These are phyloP conservation scores for Choristoneura fumiferana DNA, from an alignment of 1,140 invertebrate genomes.

Conservation along the genomic window DNA sequence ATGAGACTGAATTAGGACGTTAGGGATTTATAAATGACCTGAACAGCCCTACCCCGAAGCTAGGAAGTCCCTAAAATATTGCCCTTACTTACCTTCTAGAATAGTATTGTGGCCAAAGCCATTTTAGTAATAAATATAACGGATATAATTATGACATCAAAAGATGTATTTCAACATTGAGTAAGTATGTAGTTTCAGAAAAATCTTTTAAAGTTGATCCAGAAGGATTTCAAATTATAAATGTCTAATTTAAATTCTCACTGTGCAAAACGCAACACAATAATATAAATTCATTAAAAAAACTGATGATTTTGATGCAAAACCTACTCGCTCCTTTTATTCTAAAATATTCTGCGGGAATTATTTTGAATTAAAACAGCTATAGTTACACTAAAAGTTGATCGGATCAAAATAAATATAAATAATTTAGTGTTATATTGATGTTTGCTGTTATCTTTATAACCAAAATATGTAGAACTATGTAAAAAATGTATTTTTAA, in stretches of 20 bases:
- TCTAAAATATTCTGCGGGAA: too few relatives aligned
- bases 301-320: too few relatives aligned
- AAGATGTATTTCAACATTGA: too few relatives aligned
- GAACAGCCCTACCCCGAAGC: constrained; percentile 24
- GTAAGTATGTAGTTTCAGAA: too few relatives aligned
- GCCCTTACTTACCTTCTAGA: constrained; percentile 13
- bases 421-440: neutral
- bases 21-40: constrained; percentile 40
- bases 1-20: constrained; percentile 70
- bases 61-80: constrained; percentile 22
- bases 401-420: too few relatives aligned
- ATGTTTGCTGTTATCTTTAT: constrained; percentile 1
- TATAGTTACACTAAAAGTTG: too few relatives aligned
- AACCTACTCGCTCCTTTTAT: neutral
- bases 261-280: neutral
- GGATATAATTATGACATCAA: neutral
- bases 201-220: too few relatives aligned
- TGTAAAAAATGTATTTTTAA: neutral
- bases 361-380: too few relatives aligned
- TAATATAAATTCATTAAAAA: neutral
- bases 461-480: neutral
- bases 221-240: too few relatives aligned
- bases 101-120: constrained; percentile 23
- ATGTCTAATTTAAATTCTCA: neutral
- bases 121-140: neutral